These are phyloP conservation scores for Tetramorium bicarinatum DNA, from an alignment of 2,888 invertebrate genomes.

Conservation along the genomic window DNA sequence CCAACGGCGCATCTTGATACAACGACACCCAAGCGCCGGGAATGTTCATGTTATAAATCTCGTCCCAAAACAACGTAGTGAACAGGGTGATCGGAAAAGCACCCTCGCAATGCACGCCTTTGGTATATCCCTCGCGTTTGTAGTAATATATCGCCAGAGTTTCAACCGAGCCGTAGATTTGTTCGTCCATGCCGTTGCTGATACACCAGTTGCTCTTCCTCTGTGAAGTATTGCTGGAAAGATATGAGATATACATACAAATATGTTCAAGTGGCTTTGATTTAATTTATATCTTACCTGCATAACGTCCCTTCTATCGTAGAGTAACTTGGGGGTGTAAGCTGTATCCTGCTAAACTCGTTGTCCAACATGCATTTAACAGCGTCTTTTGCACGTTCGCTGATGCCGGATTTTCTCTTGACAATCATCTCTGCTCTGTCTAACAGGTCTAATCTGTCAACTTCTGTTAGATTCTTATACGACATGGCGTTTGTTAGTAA, in stretches of 20 bases:
- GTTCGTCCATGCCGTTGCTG: conserved; percentile 55
- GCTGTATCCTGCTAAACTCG: not conserved
- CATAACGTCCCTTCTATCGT: conserved; percentile 66
- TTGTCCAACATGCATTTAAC: conserved; percentile 6
- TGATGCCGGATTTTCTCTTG: conserved; percentile 74
- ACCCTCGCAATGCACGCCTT: conserved; percentile 91
- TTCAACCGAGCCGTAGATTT: conserved; percentile 79
- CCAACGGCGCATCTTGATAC: conserved; percentile 91
- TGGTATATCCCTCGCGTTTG: conserved; percentile 71
- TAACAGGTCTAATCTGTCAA: conserved; percentile 75
- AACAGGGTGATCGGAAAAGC: conserved; percentile 89
- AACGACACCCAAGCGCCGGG: conserved; percentile 90
- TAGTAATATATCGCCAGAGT: conserved; percentile 78
- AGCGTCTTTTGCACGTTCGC: not conserved
- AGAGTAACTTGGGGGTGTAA: not conserved
- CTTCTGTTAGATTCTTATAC: conserved; percentile 69
- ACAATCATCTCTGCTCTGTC: conserved; percentile 77
- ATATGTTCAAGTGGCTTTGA: not conserved
- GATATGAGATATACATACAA: not conserved
- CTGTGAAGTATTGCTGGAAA: conserved; percentile 65
- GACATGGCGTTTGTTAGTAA: conserved; percentile 76
- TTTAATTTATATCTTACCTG: conserved; percentile 63
- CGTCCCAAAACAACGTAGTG: conserved; percentile 92
- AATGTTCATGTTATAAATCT: conserved; percentile 89
- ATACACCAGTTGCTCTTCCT: conserved; percentile 81